Conservation (phyloP, 2,797 vertebrate genomes). For the Crypturellus tataupa region DNA sequence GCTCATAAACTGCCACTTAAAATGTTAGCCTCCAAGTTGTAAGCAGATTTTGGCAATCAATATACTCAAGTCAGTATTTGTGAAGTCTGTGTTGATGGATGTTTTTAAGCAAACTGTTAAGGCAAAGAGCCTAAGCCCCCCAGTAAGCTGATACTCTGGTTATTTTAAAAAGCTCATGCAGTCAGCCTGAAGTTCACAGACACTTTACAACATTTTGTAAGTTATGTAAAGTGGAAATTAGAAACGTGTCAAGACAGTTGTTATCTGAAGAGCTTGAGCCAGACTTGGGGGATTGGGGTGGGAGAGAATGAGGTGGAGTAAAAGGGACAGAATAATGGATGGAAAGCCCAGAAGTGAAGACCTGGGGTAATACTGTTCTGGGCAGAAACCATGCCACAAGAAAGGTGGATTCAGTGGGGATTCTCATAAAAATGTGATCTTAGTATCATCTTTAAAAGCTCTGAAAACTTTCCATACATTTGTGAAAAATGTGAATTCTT, state of each 20-base stretch:
- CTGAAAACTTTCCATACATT: background rate
- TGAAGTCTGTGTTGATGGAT: background rate
- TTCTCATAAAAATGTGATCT: background rate
- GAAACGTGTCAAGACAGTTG: background rate
- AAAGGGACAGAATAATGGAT: background rate
- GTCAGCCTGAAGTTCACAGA: background rate
- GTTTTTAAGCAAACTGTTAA: background rate
- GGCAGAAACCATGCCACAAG: background rate
- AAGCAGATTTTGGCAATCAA: background rate
- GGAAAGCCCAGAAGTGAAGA: background rate
- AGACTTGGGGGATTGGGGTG: background rate
- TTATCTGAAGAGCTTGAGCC: background rate
- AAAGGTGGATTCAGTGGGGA: background rate
- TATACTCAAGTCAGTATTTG: background rate
- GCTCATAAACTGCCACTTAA: background rate
- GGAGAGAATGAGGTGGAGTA: background rate
- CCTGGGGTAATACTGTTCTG: background rate
- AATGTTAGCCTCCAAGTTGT: background rate
- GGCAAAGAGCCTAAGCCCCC: background rate
- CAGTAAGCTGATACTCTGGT: background rate
- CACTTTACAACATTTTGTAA: background rate
- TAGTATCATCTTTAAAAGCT: background rate
- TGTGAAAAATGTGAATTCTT: background rate
- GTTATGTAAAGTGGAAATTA: background rate
- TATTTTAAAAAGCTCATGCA: slow-evolving; percentile 10